Evolutionary conservation across 2,797 vertebrate species (phyloP).

Genomic region (Dryobates pubescens): DNA sequence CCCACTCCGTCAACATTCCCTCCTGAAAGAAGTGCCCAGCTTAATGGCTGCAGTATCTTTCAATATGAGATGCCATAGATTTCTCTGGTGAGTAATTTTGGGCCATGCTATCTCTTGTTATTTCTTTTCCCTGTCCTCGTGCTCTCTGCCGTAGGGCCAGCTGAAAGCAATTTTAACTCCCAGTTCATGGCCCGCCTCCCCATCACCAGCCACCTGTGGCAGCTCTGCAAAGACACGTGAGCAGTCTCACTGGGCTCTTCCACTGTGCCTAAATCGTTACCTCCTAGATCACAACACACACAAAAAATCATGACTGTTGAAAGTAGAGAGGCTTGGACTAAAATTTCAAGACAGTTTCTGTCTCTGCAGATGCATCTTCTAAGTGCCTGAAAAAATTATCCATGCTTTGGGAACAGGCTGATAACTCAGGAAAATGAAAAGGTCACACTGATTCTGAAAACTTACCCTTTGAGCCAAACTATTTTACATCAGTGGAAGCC

Average conservation of each 20-base stretch:
- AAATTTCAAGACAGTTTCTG: background rate
- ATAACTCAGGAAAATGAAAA: constrained; percentile 7
- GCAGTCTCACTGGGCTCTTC: background rate
- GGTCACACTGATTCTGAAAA: background rate
- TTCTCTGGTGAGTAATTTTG: background rate
- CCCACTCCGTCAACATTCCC: background rate
- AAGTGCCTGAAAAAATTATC: background rate
- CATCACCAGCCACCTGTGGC: background rate
- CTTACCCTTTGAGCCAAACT: background rate
- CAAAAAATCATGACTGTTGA: fast-evolving
- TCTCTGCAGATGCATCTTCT: background rate
- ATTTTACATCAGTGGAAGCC: background rate
- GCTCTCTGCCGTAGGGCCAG: too few relatives aligned
- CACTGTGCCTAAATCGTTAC: too few relatives aligned
- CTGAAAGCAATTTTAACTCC: background rate
- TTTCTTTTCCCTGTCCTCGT: too few relatives aligned
- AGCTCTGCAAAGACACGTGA: background rate
- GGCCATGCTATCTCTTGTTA: too few relatives aligned
- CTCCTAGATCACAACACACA: fast-evolving
- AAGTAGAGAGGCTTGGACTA: background rate
- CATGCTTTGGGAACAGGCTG: background rate
- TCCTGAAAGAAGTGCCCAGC: background rate
- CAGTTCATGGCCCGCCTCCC: background rate
- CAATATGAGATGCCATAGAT: fast-evolving
- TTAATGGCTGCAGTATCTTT: background rate